phyloP scores from a whole-genome alignment of 35 echinoderm and acorn worm genomes.

The Lytechinus variegatus region DNA sequence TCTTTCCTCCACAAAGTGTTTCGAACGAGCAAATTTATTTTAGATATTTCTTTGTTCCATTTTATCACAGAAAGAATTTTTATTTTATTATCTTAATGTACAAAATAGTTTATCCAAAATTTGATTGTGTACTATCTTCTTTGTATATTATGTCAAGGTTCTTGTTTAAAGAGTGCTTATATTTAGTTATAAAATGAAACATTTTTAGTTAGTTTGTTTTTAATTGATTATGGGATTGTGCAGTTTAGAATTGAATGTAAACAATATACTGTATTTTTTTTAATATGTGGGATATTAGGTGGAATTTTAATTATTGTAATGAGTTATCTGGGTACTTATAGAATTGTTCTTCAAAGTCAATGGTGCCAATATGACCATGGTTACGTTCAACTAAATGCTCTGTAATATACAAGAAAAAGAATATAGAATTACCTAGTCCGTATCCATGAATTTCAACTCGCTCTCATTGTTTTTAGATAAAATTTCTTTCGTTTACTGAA shows the following conservation, averaged over 20 bases:
- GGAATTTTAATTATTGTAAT: background rate
- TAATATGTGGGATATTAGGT: background rate
- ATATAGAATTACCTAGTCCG: background rate
- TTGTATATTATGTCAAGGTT: background rate
- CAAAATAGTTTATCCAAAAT: background rate
- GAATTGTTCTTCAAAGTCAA: too few relatives aligned
- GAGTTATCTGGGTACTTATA: too few relatives aligned
- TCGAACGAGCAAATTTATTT: background rate
- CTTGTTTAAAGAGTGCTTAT: background rate
- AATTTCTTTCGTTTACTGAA: background rate
- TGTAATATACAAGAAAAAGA: too few relatives aligned
- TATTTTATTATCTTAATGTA: background rate
- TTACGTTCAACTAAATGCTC: too few relatives aligned
- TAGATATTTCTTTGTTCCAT: background rate
- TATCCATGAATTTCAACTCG: background rate
- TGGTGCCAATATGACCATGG: too few relatives aligned
- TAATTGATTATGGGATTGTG: background rate
- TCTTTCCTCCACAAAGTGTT: background rate
- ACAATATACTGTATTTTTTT: background rate
- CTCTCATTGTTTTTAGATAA: background rate
- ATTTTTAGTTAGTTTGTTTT: background rate
- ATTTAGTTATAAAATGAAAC: background rate
- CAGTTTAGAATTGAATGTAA: background rate
- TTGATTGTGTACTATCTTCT: background rate
- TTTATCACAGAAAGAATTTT: background rate